Evolutionary conservation across 2,888 invertebrate species (phyloP).

Genomic region (Calameuta filiformis): DNA sequence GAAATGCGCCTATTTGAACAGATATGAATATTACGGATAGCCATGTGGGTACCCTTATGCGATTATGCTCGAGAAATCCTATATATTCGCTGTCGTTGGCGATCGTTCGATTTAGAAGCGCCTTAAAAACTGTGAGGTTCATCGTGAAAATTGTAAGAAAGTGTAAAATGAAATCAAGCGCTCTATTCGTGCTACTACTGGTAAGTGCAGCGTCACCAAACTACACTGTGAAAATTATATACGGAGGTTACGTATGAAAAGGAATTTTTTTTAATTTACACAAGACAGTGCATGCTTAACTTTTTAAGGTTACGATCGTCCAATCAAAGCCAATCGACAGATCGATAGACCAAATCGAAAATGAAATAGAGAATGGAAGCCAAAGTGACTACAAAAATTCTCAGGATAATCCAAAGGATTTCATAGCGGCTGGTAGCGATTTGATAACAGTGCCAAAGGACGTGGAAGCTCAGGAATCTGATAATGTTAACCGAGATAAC

Average conservation of each 20-base stretch:
- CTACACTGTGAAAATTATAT: background rate
- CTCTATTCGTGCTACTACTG: background rate
- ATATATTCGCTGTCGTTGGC: background rate
- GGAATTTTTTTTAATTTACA: too few species aligned
- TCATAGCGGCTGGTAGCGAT: background rate
- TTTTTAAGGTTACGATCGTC: background rate
- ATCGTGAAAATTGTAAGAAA: background rate
- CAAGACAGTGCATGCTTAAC: too few species aligned
- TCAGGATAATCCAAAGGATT: background rate
- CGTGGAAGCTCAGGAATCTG: background rate
- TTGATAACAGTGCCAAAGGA: background rate
- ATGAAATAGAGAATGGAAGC: conserved; percentile 33
- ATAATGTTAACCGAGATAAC: conserved; percentile 8
- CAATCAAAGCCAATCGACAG: conserved; percentile 3
- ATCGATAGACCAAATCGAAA: conserved; percentile 23
- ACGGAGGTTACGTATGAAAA: background rate
- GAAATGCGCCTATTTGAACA: background rate
- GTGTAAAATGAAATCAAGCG: conserved; percentile 3
- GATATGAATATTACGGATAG: background rate
- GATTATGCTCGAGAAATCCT: conserved; percentile 11
- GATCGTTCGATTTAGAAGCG: background rate
- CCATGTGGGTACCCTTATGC: conserved; percentile 36
- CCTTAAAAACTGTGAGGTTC: background rate
- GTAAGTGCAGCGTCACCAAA: background rate
- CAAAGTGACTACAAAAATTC: conserved; percentile 5